A percentile compares a stretch with the other conserved stretches of the same genome.
Evolutionary conservation across 2,797 vertebrate genomes (phyloP).

Genomic region (Argyrosomus regius): DNA sequence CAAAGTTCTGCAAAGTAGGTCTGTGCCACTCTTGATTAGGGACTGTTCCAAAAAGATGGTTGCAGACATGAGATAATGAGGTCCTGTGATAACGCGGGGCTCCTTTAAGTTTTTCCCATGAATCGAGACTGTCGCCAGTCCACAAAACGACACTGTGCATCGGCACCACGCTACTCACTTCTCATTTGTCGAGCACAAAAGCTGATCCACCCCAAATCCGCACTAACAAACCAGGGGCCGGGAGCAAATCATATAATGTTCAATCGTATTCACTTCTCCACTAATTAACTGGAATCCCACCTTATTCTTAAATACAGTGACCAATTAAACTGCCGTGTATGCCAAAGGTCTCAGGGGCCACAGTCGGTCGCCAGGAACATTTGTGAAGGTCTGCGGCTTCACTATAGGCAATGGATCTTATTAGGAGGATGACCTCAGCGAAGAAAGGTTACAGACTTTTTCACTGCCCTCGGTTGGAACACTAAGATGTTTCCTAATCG

Average conservation of each 20-base stretch:
- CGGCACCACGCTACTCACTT: constrained; percentile 93
- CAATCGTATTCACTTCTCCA: constrained; percentile 90
- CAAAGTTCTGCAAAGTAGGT: constrained; percentile 80
- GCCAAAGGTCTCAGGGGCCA: constrained; percentile 91
- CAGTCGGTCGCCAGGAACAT: constrained; percentile 88
- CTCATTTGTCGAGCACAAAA: constrained; percentile 95
- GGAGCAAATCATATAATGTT: constrained; percentile 92
- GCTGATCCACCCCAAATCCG: constrained; percentile 93
- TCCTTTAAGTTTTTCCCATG: constrained; percentile 91
- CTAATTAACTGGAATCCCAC: constrained; percentile 98
- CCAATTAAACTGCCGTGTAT: constrained; percentile 92
- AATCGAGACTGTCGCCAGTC: constrained; percentile 91
- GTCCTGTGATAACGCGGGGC: constrained; percentile 86
- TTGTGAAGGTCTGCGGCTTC: constrained; percentile 91
- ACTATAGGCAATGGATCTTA: constrained; percentile 92
- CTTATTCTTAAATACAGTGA: constrained; percentile 89
- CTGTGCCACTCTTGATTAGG: constrained; percentile 88
- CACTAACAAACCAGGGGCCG: constrained; percentile 89
- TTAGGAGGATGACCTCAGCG: constrained; percentile 86
- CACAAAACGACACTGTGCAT: constrained; percentile 91
- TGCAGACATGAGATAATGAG: constrained; percentile 93
- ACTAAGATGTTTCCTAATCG: constrained; percentile 87
- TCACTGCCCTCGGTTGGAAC: constrained; percentile 82
- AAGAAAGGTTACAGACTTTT: constrained; percentile 82
- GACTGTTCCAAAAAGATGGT: constrained; percentile 86